A percentile compares a stretch with the other conserved stretches of the same genome.
Evolutionary conservation across 2,888 invertebrate genomes (phyloP).

Genomic region (Serrognathus titanus): DNA sequence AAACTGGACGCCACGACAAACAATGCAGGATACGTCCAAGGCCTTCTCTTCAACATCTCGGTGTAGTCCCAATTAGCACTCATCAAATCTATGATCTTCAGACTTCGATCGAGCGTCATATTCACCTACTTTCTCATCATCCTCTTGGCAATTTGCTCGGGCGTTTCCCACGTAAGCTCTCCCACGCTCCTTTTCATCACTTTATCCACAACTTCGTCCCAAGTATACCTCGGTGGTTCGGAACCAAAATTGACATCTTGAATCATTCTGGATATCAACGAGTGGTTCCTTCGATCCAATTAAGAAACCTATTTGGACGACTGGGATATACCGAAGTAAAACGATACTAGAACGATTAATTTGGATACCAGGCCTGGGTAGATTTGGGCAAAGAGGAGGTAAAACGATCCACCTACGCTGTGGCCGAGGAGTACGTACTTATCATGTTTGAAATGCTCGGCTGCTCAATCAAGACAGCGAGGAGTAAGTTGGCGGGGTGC

Average conservation of each 20-base stretch:
- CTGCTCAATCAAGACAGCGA: slow-evolving; percentile 34
- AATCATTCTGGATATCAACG: background rate
- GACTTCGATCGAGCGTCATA: background rate
- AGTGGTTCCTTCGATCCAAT: background rate
- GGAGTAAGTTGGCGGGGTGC: slow-evolving; percentile 45
- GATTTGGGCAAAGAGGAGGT: slow-evolving; percentile 11
- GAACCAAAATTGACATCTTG: background rate
- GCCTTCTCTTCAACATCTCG: background rate
- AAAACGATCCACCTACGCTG: slow-evolving; percentile 30
- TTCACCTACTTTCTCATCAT: background rate
- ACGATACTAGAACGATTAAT: slow-evolving; percentile 10
- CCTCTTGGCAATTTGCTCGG: background rate
- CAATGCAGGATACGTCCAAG: background rate
- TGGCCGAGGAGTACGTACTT: slow-evolving; percentile 43
- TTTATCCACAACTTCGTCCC: slow-evolving; percentile 2
- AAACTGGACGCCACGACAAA: background rate
- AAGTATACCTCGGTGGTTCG: background rate
- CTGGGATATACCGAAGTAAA: slow-evolving; percentile 3
- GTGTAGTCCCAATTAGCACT: background rate
- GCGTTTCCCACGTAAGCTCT: background rate
- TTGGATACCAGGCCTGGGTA: slow-evolving; percentile 9
- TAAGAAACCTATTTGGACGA: slow-evolving; percentile 4
- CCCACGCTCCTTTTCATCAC: background rate
- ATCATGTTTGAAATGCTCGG: slow-evolving; percentile 36
- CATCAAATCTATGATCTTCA: background rate